Evolutionary conservation across 2,888 invertebrate genomes (phyloP), one percentile per base, ranked within the genome.

Genomic region (Germaria angustata): DNA sequence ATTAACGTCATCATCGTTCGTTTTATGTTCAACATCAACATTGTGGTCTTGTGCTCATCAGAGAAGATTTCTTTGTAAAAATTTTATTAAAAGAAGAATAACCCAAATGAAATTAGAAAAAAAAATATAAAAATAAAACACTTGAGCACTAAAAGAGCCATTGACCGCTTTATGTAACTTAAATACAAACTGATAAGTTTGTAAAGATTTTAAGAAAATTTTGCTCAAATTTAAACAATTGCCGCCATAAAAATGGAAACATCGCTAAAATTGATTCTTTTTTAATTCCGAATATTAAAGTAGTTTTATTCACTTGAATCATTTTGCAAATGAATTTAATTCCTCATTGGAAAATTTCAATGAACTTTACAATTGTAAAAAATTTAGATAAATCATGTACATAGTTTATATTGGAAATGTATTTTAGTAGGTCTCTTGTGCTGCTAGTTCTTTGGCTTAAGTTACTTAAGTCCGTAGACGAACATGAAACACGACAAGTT

Each of bases 1-100:
- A 81, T 77, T 73, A 81, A 61, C 73, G 44, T 73, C 63, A 78
- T 81, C 63, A 81, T 69, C 55, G 53, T 61, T 59, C 63, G 63
- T 65, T 57, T 46, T 1, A n/a, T 39, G 36, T 53, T 39, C 24
- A 46, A 34, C 49, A 49, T 41, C 36, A 39, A n/a, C 55, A 6
- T 28, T 28, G 4, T 28, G 28, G n/a, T n/a, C 24, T 44, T 22
- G 3, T 28, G 2, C n/a, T 39, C 55, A 61, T 61, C 65, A 49
- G 41, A 41, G 63, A 53, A 80, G 15, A 36, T 24, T 36, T 65
- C 44, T 53, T 24, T 59, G 17, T 34, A 44, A 13, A 51, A 46
- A 32, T 66, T 36, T 22, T 13, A 17, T 11, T n/a, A 5, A 71
- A 13, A 66, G 22, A 41, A 39, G 6, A n/a, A n/a, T 41, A 46